Percentiles rank a stretch among this genome's conserved stretches.
These are phyloP conservation scores for Argyrosomus regius DNA, from an alignment of 2,797 vertebrate genomes.

Conservation along the genomic window DNA sequence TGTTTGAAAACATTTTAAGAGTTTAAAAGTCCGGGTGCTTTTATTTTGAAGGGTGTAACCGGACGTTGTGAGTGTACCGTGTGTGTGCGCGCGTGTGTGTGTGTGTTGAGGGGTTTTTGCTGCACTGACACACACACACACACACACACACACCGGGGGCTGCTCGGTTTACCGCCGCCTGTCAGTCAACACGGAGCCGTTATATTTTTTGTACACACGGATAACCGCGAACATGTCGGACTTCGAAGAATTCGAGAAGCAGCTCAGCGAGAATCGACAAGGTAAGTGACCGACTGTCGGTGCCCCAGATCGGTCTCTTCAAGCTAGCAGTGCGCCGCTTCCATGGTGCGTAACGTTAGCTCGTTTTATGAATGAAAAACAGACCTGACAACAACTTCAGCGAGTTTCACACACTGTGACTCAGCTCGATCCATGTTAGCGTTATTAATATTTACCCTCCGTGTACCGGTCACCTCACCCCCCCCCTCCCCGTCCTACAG, in stretches of 20 bases:
- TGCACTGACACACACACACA: conserved; percentile 35
- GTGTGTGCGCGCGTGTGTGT: fast-evolving
- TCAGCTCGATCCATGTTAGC: conserved; percentile 1
- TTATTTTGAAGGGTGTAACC: conserved; percentile 41
- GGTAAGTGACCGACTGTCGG: conserved; percentile 63
- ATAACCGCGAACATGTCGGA: conserved; percentile 73
- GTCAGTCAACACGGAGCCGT: neutral
- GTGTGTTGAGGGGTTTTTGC: conserved; percentile 1
- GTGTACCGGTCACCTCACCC: neutral
- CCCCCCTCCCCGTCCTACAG: neutral
- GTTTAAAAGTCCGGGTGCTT: neutral
- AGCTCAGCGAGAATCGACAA: conserved; percentile 84
- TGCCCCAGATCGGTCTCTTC: conserved; percentile 2
- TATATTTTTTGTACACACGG: neutral
- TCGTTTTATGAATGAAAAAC: conserved; percentile 53
- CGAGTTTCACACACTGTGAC: conserved; percentile 17
- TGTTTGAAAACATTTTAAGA: too few species aligned
- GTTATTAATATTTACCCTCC: neutral
- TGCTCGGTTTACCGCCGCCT: neutral
- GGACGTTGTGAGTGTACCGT: conserved; percentile 1
- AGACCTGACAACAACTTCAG: conserved; percentile 26
- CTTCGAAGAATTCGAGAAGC: conserved; percentile 87
- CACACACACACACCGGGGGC: conserved; percentile 11
- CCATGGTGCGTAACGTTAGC: conserved; percentile 32
- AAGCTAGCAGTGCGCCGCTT: conserved; percentile 49